Evolutionary conservation across 2,888 invertebrate genomes (phyloP).

Genomic region (Acanthosepion lycidas): DNA sequence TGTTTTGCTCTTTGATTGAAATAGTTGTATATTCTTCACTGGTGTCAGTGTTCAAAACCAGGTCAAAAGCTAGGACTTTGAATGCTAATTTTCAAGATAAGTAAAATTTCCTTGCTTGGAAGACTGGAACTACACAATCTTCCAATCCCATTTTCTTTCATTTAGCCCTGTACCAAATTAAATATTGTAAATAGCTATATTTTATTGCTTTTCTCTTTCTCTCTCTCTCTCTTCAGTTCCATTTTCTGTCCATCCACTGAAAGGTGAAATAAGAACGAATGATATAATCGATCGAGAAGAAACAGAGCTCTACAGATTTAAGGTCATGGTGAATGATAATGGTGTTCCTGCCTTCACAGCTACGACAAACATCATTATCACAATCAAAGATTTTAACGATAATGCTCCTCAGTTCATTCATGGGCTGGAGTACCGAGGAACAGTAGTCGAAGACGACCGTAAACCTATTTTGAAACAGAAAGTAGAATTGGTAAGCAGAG

Average conservation of each 20-base stretch:
- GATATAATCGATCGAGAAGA: constrained; percentile 53
- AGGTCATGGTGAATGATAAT: constrained; percentile 54
- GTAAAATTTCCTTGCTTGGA: no score
- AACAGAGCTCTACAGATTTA: constrained; percentile 48
- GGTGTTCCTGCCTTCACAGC: constrained; percentile 53
- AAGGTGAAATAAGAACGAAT: constrained; percentile 49
- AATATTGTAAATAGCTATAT: no score
- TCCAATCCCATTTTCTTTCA: no score
- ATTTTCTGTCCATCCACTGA: constrained; percentile 46
- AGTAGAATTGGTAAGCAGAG: constrained; percentile 51
- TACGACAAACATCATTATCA: constrained; percentile 50
- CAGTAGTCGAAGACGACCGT: constrained; percentile 52
- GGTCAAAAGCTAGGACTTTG: no score
- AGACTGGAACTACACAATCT: no score
- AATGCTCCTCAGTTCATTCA: constrained; percentile 52
- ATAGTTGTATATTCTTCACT: no score
- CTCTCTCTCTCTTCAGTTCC: constrained; percentile 49
- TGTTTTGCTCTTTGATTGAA: no score
- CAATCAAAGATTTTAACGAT: constrained; percentile 55
- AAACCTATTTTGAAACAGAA: constrained; percentile 49
- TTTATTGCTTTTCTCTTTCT: not conserved
- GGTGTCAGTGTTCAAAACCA: no score
- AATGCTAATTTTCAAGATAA: no score
- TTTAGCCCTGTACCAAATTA: no score
- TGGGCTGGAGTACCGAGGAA: constrained; percentile 51